phyloP scores from a whole-genome alignment of 2,888 invertebrate genomes.

The Odontocerum albicorne region DNA sequence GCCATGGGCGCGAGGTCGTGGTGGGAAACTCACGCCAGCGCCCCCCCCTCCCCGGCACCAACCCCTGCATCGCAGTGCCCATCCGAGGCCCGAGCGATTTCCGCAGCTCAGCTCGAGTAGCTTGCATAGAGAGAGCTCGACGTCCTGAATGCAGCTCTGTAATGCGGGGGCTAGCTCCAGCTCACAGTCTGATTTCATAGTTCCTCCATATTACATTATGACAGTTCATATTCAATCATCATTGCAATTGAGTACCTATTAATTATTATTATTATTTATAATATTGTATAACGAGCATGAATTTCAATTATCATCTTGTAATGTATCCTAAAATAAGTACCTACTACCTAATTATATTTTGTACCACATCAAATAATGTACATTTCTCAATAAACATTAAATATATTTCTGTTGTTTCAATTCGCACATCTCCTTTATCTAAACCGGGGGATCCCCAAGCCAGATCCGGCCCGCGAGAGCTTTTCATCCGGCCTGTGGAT shows the following conservation, averaged over 20 bases:
- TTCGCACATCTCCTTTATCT: too few relatives aligned
- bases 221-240: slow-evolving; percentile 8
- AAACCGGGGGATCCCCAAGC: too few relatives aligned
- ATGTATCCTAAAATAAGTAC: slow-evolving; percentile 44
- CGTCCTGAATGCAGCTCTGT: slow-evolving; percentile 5
- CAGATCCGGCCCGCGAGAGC: too few relatives aligned
- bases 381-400: slow-evolving; percentile 44
- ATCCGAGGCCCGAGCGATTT: too few relatives aligned
- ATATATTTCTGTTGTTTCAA: slow-evolving; percentile 42
- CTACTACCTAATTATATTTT: slow-evolving; percentile 46
- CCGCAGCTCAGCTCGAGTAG: too few relatives aligned
- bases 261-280: slow-evolving; percentile 53
- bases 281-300: slow-evolving; percentile 29
- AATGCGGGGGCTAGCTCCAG: slow-evolving; percentile 1
- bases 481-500: too few relatives aligned
- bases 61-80: too few relatives aligned
- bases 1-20: too few relatives aligned
- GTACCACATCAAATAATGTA: slow-evolving; percentile 44
- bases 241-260: slow-evolving; percentile 41
- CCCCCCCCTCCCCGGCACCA: too few relatives aligned
- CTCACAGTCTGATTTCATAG: slow-evolving; percentile 16
- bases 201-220: slow-evolving; percentile 13
- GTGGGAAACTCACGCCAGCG: too few relatives aligned
- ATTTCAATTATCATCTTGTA: slow-evolving; percentile 34
- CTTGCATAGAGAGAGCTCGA: too few relatives aligned